Percentiles rank a stretch among this genome's conserved stretches.
phyloP scores from a whole-genome alignment of 2,113 vertebrate genomes.

The Zingel zingel region DNA sequence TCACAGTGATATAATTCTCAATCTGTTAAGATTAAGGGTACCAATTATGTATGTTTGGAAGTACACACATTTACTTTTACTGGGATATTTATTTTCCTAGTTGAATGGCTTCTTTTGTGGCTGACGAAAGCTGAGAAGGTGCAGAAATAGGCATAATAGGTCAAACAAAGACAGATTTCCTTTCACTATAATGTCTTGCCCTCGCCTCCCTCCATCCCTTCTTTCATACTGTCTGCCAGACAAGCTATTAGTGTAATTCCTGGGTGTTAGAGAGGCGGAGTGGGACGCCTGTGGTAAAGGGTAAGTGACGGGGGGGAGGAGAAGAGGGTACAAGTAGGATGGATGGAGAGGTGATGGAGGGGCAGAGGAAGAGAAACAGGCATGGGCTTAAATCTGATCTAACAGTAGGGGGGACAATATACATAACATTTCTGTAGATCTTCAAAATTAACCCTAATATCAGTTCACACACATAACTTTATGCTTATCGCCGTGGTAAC shows the following conservation, averaged over 20 bases:
- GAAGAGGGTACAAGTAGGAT: neutral
- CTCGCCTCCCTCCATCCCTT: constrained; percentile 26
- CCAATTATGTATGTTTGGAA: constrained; percentile 14
- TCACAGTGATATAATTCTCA: neutral
- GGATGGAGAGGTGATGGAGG: neutral
- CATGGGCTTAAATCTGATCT: too few relatives aligned
- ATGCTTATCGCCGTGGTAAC: too few relatives aligned
- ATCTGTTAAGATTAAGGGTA: constrained; percentile 5
- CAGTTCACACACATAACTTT: too few relatives aligned
- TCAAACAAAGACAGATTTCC: constrained; percentile 48
- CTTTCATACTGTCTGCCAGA: constrained; percentile 54
- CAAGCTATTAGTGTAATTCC: constrained; percentile 59
- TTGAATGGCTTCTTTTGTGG: constrained; percentile 11
- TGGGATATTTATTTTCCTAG: neutral
- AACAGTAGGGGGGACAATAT: too few relatives aligned
- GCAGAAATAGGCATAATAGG: constrained; percentile 25
- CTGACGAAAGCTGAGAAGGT: constrained; percentile 16
- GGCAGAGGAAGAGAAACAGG: constrained; percentile 28
- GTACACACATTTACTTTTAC: constrained; percentile 18
- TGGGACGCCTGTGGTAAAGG: constrained; percentile 20
- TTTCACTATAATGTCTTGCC: constrained; percentile 19
- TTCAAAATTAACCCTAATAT: too few relatives aligned
- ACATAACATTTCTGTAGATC: too few relatives aligned
- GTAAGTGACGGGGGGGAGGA: constrained; percentile 1
- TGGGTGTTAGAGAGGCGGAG: constrained; percentile 42